These are phyloP conservation scores for Macropus fuliginosus DNA, from an alignment of 2,797 vertebrate genomes.

Conservation along the genomic window DNA sequence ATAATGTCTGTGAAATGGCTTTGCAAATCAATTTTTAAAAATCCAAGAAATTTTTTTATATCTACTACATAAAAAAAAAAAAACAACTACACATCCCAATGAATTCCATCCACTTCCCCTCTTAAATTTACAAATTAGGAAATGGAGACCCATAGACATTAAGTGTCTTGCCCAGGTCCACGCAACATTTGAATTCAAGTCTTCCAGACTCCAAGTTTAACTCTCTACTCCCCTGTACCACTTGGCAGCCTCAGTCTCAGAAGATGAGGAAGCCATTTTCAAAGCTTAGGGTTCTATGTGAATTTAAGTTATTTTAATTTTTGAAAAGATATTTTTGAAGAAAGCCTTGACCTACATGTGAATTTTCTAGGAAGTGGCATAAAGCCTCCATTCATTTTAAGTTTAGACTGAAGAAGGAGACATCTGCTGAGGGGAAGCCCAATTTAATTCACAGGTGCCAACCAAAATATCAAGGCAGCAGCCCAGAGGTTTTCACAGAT, in stretches of 20 bases:
- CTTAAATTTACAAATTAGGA: not conserved
- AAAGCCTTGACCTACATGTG: not conserved
- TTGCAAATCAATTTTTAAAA: not conserved
- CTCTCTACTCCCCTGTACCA: not conserved
- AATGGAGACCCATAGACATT: not conserved
- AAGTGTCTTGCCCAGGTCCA: not conserved
- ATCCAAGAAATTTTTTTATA: not conserved
- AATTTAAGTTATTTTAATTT: not conserved
- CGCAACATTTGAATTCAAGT: not conserved
- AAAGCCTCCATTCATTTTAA: conserved; percentile 20
- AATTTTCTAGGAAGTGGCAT: conserved; percentile 31
- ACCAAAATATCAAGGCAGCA: not conserved
- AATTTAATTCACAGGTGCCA: not conserved
- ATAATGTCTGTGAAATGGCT: not conserved
- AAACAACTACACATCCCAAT: not conserved
- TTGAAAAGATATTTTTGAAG: not conserved
- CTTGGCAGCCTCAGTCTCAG: not conserved
- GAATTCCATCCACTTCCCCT: not conserved
- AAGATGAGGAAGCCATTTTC: not conserved
- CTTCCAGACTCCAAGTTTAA: not conserved
- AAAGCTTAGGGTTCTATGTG: not conserved
- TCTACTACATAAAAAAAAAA: not conserved
- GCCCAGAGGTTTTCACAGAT: not conserved
- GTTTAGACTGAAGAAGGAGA: not conserved
- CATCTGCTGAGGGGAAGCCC: not conserved